These are phyloP conservation scores for Nipponia nippon DNA, from an alignment of 2,113 vertebrate species.

Conservation along the genomic window DNA sequence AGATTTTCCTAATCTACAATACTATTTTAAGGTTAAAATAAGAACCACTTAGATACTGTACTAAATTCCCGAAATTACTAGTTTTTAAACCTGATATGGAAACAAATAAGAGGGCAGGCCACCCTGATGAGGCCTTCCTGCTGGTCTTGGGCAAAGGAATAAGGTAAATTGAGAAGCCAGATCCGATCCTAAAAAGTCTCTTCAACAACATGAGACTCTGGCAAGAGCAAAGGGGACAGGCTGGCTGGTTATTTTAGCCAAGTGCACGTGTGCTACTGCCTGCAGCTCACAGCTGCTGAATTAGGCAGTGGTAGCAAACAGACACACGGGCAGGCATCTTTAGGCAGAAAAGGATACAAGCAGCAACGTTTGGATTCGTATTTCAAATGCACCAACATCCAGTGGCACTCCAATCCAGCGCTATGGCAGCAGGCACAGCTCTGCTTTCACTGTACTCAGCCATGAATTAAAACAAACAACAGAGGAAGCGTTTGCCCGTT, in stretches of 20 bases:
- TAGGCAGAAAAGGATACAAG: not conserved
- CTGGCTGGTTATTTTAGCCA: conserved; percentile 54
- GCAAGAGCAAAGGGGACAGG: conserved; percentile 23
- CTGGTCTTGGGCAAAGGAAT: conserved; percentile 4
- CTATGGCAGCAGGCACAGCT: not conserved
- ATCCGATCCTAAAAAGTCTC: conserved; percentile 12
- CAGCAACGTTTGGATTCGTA: not conserved
- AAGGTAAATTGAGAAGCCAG: conserved; percentile 23
- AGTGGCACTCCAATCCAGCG: not conserved
- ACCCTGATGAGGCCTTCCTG: not conserved
- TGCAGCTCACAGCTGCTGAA: conserved; percentile 58
- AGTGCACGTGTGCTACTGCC: conserved; percentile 44
- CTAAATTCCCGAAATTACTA: not conserved
- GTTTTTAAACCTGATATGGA: not conserved
- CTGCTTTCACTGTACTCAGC: not conserved
- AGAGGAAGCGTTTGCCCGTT: accelerated
- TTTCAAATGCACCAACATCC: not conserved
- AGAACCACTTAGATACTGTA: not conserved
- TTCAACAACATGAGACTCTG: conserved; percentile 29
- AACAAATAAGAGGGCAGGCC: not conserved
- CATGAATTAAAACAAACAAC: not conserved
- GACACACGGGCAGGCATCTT: not conserved
- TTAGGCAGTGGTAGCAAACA: not conserved
- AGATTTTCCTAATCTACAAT: not conserved
- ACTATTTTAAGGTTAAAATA: not conserved